Evolutionary conservation across 2,888 invertebrate genomes (phyloP).

Genomic region (Baccha elongata): DNA sequence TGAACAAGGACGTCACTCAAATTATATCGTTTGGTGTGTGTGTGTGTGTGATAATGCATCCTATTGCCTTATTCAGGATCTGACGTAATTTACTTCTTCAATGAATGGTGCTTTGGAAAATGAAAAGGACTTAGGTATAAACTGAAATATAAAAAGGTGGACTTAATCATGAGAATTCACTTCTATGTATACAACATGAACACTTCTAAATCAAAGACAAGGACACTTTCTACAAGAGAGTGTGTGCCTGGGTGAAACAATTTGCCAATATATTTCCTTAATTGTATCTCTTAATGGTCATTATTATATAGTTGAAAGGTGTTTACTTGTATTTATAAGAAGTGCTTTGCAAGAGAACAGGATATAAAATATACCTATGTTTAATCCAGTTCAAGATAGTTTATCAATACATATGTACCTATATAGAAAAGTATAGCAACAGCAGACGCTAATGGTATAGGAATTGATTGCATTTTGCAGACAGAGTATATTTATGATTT

Average conservation of each 20-base stretch:
- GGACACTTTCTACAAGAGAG: slow-evolving; percentile 29
- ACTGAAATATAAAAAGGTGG: slow-evolving; percentile 45
- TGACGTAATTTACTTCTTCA: slow-evolving; percentile 64
- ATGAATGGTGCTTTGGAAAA: slow-evolving; percentile 37
- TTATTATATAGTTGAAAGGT: slow-evolving; percentile 44
- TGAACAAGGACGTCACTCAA: slow-evolving; percentile 41
- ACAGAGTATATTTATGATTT: slow-evolving; percentile 20
- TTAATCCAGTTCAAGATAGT: slow-evolving; percentile 26
- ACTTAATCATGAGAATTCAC: slow-evolving; percentile 71
- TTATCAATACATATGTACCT: slow-evolving; percentile 27
- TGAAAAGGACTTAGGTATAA: slow-evolving; percentile 4
- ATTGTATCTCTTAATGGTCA: slow-evolving; percentile 69
- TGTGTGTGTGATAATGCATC: slow-evolving; percentile 25
- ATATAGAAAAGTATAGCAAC: too few relatives aligned
- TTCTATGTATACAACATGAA: slow-evolving; percentile 72
- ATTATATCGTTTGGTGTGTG: neutral
- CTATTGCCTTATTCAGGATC: slow-evolving; percentile 18
- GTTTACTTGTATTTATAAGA: slow-evolving; percentile 45
- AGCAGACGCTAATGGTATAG: slow-evolving; percentile 36
- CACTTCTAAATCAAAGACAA: slow-evolving; percentile 52
- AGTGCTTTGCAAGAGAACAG: slow-evolving; percentile 20
- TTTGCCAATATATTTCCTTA: slow-evolving; percentile 72
- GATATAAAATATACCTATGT: slow-evolving; percentile 8
- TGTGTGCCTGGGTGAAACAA: slow-evolving; percentile 57
- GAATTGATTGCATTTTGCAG: slow-evolving; percentile 47